A percentile compares a stretch with the other conserved stretches of the same genome.
Evolutionary conservation across 2,888 invertebrate genomes (phyloP).

Genomic region (Drosophila pseudotakahashii): DNA sequence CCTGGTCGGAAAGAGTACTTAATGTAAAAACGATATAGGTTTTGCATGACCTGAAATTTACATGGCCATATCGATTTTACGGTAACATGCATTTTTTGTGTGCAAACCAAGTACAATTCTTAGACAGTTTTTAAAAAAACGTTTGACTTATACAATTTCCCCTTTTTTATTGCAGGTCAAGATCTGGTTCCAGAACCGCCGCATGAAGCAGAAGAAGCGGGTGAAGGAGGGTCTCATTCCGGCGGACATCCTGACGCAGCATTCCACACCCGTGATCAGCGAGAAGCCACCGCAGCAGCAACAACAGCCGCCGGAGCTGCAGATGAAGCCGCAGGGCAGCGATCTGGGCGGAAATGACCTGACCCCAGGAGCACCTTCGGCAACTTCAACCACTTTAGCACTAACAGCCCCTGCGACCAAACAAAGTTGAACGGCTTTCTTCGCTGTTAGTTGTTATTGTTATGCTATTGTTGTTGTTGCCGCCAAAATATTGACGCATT

Average conservation of each 20-base stretch:
- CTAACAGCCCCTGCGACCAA: conserved; percentile 45
- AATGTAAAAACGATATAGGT: no score
- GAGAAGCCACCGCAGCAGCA: conserved; percentile 60
- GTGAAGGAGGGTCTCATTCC: conserved; percentile 96
- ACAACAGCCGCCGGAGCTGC: conserved; percentile 56
- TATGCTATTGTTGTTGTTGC: conserved; percentile 31
- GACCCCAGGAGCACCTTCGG: conserved; percentile 32
- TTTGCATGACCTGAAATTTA: no score
- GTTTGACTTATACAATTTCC: not conserved
- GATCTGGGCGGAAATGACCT: conserved; percentile 61
- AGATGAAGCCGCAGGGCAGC: conserved; percentile 43
- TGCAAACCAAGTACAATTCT: no score
- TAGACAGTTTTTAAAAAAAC: not conserved
- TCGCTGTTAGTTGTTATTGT: conserved; percentile 24
- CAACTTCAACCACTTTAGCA: conserved; percentile 30
- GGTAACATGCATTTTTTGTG: no score
- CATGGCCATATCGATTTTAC: no score
- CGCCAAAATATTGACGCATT: conserved; percentile 79
- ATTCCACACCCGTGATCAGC: conserved; percentile 53
- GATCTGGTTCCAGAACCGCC: conserved; percentile 99
- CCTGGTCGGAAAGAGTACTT: no score
- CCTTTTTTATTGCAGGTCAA: conserved; percentile 87
- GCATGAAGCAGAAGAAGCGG: conserved; percentile 99
- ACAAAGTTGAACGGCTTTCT: conserved; percentile 62
- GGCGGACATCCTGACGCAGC: conserved; percentile 85